Evolutionary conservation across 2,888 invertebrate genomes (phyloP).

Genomic region (Chymomyza procnemis): DNA sequence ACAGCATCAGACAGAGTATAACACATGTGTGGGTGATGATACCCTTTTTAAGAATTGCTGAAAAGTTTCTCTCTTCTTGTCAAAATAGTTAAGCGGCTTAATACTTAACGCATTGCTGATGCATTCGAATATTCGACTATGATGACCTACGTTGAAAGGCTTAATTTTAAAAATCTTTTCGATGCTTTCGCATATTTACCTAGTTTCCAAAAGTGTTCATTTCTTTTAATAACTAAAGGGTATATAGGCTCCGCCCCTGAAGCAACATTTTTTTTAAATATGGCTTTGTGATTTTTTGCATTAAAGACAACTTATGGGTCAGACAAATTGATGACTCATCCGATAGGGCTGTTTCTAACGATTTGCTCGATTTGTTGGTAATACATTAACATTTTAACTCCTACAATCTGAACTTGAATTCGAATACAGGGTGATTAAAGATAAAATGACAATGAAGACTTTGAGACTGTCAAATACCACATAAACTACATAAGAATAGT

Average conservation of each 20-base stretch:
- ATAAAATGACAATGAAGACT: slow-evolving; percentile 67
- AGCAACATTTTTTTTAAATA: slow-evolving; percentile 27
- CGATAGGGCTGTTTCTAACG: slow-evolving; percentile 16
- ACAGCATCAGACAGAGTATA: slow-evolving; percentile 22
- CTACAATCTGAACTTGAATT: slow-evolving; percentile 18
- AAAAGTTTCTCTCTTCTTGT: no score
- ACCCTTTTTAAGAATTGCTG: no score
- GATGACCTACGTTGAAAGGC: no score
- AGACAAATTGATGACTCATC: slow-evolving; percentile 59
- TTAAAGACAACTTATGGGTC: slow-evolving; percentile 17
- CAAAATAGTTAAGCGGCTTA: no score
- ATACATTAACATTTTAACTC: slow-evolving; percentile 11
- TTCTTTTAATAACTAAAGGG: no score
- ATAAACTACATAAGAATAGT: slow-evolving; percentile 50
- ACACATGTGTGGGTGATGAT: slow-evolving; percentile 52
- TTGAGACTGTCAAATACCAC: slow-evolving; percentile 59
- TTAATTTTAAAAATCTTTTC: no score
- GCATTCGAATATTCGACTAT: no score
- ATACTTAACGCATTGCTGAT: no score
- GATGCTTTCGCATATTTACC: no score
- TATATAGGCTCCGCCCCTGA: no score
- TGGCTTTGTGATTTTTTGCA: slow-evolving; percentile 30
- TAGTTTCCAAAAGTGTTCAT: no score
- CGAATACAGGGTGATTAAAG: slow-evolving; percentile 53
- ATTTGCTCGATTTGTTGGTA: slow-evolving; percentile 42